phyloP scores from a whole-genome alignment of 2,113 vertebrate genomes.

The Crotalus viridis region DNA sequence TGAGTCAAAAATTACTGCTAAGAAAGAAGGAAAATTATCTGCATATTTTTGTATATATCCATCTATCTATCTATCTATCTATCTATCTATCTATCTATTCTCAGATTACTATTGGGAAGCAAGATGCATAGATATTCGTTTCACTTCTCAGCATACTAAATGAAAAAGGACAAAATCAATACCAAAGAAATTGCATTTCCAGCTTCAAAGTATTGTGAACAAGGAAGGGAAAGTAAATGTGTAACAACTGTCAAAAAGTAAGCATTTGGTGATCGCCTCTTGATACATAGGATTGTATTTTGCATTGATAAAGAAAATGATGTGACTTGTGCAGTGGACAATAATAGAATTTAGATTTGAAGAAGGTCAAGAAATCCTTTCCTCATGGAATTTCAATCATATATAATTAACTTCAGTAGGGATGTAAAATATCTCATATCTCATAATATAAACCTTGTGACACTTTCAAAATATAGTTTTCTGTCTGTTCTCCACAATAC shows the following conservation, averaged over 20 bases:
- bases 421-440: background rate
- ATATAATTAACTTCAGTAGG: background rate
- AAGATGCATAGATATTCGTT: slow-evolving; percentile 19
- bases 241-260: slow-evolving; percentile 23
- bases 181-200: slow-evolving; percentile 55
- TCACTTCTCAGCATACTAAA: slow-evolving; percentile 41
- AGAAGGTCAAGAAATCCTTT: slow-evolving; percentile 34
- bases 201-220: slow-evolving; percentile 34
- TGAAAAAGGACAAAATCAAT: slow-evolving; percentile 55
- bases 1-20: background rate
- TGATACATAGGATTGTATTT: slow-evolving; percentile 37
- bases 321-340: slow-evolving; percentile 25
- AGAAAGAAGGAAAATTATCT: background rate
- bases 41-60: background rate
- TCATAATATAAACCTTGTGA: background rate
- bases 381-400: slow-evolving; percentile 19
- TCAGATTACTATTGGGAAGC: background rate
- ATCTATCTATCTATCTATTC: slow-evolving; percentile 7
- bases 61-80: too few species aligned
- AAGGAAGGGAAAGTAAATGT: slow-evolving; percentile 34
- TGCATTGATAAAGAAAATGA: slow-evolving; percentile 9
- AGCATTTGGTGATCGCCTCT: slow-evolving; percentile 10
- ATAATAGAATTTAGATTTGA: slow-evolving; percentile 36
- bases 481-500: background rate
- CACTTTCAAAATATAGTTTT: background rate